phyloP scores from a whole-genome alignment of 2,113 vertebrate species.

The Cairina moschata region DNA sequence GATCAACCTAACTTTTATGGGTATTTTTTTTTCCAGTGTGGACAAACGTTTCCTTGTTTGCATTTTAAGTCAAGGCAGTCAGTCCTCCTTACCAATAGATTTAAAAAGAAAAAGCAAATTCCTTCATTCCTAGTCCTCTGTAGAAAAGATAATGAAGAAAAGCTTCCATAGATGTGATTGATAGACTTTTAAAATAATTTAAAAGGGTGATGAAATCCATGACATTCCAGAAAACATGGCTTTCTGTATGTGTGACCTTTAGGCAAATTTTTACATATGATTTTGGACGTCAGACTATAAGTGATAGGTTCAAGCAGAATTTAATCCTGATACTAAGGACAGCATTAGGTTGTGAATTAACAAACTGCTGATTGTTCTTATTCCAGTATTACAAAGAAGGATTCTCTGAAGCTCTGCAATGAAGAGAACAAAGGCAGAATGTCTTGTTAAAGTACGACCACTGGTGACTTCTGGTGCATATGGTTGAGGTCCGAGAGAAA shows the following conservation, averaged over 20 bases:
- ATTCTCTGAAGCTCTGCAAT: neutral
- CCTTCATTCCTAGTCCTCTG: neutral
- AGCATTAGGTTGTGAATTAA: neutral
- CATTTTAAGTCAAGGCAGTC: neutral
- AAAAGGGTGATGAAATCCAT: neutral
- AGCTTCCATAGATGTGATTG: neutral
- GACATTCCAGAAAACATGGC: neutral
- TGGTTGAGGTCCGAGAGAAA: neutral
- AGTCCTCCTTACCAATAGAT: neutral
- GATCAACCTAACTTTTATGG: neutral
- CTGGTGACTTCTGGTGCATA: accelerated
- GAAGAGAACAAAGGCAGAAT: neutral
- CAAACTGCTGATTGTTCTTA: neutral
- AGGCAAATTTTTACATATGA: neutral
- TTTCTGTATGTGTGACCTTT: neutral
- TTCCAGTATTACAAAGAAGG: neutral
- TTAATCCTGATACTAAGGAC: neutral
- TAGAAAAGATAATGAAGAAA: neutral
- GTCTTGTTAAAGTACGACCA: neutral
- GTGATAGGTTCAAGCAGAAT: neutral
- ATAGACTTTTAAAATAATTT: neutral
- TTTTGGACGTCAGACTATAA: neutral
- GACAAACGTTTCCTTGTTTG: neutral
- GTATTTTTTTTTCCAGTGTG: neutral
- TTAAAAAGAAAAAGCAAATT: neutral